phyloP scores from a whole-genome alignment of 2,888 invertebrate species.

The Ornithoptera priamus region DNA sequence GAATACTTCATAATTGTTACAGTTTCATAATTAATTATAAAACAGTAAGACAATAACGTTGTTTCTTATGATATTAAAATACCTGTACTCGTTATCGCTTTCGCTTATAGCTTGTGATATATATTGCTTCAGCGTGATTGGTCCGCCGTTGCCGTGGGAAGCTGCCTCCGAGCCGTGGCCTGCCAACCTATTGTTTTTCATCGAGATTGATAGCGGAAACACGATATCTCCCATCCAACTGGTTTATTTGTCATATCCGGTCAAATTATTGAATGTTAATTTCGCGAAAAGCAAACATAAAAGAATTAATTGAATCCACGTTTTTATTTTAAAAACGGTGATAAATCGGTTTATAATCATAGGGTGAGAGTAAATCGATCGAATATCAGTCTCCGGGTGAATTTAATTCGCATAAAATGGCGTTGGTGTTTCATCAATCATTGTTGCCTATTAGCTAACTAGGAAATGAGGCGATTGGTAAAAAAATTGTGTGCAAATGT shows the following conservation, averaged over 20 bases:
- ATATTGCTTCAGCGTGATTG: constrained; percentile 31
- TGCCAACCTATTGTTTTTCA: constrained; percentile 56
- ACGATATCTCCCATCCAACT: constrained; percentile 50
- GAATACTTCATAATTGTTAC: too few species aligned
- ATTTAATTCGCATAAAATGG: constrained; percentile 50
- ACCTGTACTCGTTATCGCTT: constrained; percentile 5
- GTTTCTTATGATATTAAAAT: background rate
- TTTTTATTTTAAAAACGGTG: constrained; percentile 41
- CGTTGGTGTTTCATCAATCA: constrained; percentile 55
- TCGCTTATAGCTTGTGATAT: constrained; percentile 16
- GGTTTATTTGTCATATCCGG: constrained; percentile 67
- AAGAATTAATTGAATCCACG: constrained; percentile 38
- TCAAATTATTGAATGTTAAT: constrained; percentile 51
- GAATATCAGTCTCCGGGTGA: constrained; percentile 40
- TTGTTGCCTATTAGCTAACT: constrained; percentile 56
- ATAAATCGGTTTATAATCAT: constrained; percentile 67
- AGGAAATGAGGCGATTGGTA: constrained; percentile 48
- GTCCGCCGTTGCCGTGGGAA: constrained; percentile 50
- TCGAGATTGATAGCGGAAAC: constrained; percentile 72
- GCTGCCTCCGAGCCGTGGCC: constrained; percentile 40
- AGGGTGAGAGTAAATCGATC: constrained; percentile 38
- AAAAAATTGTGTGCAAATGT: constrained; percentile 40
- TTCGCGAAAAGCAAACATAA: constrained; percentile 36
- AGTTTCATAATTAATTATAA: too few species aligned
- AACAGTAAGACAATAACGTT: background rate